Evolutionary conservation across 2,113 vertebrate species (phyloP).

Genomic region (Petaurus breviceps): DNA sequence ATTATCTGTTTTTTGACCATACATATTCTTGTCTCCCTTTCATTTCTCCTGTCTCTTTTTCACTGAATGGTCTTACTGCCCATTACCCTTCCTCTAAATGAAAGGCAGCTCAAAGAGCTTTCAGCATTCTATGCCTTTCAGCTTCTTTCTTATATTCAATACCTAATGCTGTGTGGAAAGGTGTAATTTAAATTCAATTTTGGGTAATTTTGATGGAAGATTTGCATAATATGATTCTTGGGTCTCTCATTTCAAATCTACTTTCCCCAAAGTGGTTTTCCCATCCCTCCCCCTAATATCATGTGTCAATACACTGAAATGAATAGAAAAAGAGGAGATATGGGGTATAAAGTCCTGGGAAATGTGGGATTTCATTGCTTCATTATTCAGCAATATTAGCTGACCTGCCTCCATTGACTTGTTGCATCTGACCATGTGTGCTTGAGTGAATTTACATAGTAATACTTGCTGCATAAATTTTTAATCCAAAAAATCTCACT

Average conservation of each 20-base stretch:
- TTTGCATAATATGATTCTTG: conserved; percentile 47
- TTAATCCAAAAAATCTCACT: background rate
- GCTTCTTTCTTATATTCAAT: conserved; percentile 49
- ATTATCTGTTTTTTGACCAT: conserved; percentile 42
- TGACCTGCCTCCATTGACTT: background rate
- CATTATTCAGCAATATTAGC: conserved; percentile 6
- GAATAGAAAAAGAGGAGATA: background rate
- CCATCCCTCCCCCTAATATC: background rate
- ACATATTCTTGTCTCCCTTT: conserved; percentile 22
- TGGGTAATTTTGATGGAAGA: conserved; percentile 56
- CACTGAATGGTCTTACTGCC: conserved; percentile 1
- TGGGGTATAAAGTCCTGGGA: conserved; percentile 2
- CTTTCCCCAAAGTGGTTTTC: conserved; percentile 46
- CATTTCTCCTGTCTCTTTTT: background rate
- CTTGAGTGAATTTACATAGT: background rate
- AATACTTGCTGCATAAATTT: background rate
- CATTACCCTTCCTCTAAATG: background rate
- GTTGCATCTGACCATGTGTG: background rate
- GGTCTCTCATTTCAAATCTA: conserved; percentile 33
- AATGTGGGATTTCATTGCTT: conserved; percentile 31
- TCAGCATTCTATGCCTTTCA: conserved; percentile 25
- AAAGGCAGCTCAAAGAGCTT: conserved; percentile 26
- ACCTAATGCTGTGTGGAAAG: conserved; percentile 30
- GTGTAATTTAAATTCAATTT: conserved; percentile 53
- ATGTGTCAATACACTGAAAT: background rate